phyloP scores from a whole-genome alignment of 2,888 invertebrate species.

The Meteorus cinctellus region DNA sequence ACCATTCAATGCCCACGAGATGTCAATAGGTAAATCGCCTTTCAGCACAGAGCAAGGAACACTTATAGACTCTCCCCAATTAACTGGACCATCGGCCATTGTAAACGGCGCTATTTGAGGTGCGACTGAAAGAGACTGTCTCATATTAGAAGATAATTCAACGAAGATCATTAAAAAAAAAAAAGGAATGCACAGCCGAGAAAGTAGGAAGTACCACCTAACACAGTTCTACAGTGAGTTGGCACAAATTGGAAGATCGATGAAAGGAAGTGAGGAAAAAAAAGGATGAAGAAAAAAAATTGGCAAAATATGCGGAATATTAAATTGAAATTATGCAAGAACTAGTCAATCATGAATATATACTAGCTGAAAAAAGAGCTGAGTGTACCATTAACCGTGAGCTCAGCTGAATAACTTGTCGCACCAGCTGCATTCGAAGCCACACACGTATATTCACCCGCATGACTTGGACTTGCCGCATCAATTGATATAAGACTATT shows the following conservation, averaged over 20 bases:
- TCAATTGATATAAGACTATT: slow-evolving; percentile 78
- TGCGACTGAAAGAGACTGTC: slow-evolving; percentile 74
- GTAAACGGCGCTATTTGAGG: slow-evolving; percentile 84
- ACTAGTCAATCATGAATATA: background rate
- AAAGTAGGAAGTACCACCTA: too few relatives aligned
- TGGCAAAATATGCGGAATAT: background rate
- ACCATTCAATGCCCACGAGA: slow-evolving; percentile 71
- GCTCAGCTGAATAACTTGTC: slow-evolving; percentile 73
- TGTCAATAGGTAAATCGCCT: slow-evolving; percentile 84
- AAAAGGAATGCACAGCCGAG: slow-evolving; percentile 43
- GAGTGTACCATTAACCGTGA: slow-evolving; percentile 76
- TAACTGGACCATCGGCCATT: slow-evolving; percentile 84
- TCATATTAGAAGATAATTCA: slow-evolving; percentile 19
- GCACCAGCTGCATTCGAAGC: slow-evolving; percentile 77
- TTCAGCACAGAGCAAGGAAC: slow-evolving; percentile 83
- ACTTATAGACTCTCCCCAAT: slow-evolving; percentile 85
- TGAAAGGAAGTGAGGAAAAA: background rate
- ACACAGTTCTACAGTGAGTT: too few relatives aligned
- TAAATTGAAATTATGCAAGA: slow-evolving; percentile 7
- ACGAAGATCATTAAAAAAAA: background rate
- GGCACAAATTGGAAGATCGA: background rate
- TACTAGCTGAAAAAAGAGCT: background rate
- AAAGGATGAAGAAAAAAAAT: background rate
- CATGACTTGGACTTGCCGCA: slow-evolving; percentile 78
- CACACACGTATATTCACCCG: slow-evolving; percentile 82